Base-by-base conservation (phyloP, 2,888 invertebrate species). In the Sialis fuliginosa region DNA sequence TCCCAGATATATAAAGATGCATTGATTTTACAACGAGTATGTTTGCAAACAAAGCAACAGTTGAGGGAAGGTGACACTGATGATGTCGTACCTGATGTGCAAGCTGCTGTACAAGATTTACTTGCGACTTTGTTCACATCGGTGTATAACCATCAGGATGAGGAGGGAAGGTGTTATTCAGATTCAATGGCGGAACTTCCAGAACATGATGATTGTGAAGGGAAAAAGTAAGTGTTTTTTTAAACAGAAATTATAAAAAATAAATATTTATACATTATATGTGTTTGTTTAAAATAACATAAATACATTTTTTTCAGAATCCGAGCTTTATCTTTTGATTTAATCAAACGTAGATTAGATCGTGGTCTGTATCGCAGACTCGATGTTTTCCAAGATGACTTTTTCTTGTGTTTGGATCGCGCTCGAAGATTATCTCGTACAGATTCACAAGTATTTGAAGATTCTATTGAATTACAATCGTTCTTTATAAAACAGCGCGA, bases 1-100 rank as follows among this genome's bases (percentile, higher is more conserved):
- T 95, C 95, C 0, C 89, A 91, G 64, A 91, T 96, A 52, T 96
- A 95, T 62, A 95, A 95, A 68, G 96, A 97, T 65, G 93, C 96
- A 0, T 69, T 97, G 54, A 82, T 90, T 30, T 65, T 98, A 56
- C 96, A 97, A 66, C 74, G 91, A 52, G 75, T 96, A 44, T 88
- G 92, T 48, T 69, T 96, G 52, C 88, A 96, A 71, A 89, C 91
- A 50, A 95, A 95, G 59, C 75, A 89, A 55, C 80, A 89, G 62
- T 65, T 97, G 47, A 80, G 83, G 65, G 79, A 60, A 49, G 33
- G 72, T 50, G 81, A 84, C 56, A 83, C 82, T 49, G 86, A 86
- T 44, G 88, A 89, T 57, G 80, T 83, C 1, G 80, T 91, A 1
- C 95, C 95, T 0, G 91, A 92, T 60, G 92, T 96, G 0, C 73